Percentiles rank a stretch among this genome's conserved stretches.
Conservation (phyloP, 1,140 invertebrate genomes). For the Meloidogyne exigua region DNA sequence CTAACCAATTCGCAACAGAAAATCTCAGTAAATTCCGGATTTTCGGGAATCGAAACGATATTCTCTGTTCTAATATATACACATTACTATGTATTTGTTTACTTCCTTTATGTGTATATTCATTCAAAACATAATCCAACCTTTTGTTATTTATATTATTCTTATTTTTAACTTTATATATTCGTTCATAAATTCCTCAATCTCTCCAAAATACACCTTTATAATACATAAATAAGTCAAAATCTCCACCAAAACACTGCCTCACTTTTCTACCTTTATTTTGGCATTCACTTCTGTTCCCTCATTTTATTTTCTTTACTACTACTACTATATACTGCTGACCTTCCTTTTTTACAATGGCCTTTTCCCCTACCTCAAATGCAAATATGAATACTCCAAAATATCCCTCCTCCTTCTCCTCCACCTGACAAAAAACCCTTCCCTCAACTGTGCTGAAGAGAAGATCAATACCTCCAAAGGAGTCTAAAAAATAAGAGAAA, state of each 20-base stretch:
- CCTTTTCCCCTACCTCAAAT: not conserved
- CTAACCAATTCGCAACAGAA: too few species aligned
- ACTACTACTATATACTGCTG: not conserved
- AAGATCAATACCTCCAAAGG: not conserved
- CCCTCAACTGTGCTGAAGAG: not conserved
- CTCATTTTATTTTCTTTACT: not conserved
- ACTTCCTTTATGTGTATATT: too few species aligned
- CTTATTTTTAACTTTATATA: not conserved
- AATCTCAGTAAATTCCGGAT: too few species aligned
- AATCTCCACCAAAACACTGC: not conserved
- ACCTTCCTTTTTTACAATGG: not conserved
- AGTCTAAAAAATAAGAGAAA: not conserved
- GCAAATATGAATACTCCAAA: not conserved
- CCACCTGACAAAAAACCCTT: not conserved
- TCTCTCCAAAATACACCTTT: not conserved
- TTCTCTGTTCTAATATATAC: too few species aligned
- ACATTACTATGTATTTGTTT: too few species aligned
- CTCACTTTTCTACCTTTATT: not conserved
- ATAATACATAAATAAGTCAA: not conserved
- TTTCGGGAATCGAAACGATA: too few species aligned
- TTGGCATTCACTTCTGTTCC: not conserved
- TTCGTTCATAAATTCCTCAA: not conserved
- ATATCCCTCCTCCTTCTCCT: not conserved
- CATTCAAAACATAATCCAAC: not conserved
- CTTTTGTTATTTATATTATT: not conserved